Conservation (phyloP, 2,113 vertebrate species). For the Odontesthes bonariensis region DNA sequence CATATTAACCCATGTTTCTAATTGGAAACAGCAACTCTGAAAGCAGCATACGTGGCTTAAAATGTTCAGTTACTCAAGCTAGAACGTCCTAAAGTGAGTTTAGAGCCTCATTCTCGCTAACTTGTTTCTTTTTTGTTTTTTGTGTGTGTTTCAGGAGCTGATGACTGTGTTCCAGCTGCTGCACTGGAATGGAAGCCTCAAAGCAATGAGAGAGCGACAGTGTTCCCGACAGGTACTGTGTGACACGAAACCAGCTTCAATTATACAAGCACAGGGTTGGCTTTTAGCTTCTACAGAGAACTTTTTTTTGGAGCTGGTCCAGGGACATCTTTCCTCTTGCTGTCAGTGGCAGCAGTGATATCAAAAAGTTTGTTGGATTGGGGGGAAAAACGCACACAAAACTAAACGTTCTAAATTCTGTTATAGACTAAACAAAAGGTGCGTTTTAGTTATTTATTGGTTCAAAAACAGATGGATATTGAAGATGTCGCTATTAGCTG, state of each 20-base stretch:
- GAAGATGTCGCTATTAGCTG: too few species aligned
- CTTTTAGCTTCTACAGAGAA: constrained; percentile 1
- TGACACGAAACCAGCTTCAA: neutral
- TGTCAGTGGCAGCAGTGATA: neutral
- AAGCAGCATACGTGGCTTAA: neutral
- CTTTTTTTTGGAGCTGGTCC: neutral
- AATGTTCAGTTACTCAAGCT: neutral
- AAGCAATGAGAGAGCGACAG: constrained; percentile 97
- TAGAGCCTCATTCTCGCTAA: neutral
- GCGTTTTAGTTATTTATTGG: too few species aligned
- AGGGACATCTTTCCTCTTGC: constrained; percentile 1
- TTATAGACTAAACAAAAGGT: too few species aligned
- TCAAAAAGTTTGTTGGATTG: neutral
- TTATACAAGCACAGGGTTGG: constrained; percentile 5
- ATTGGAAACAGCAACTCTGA: neutral
- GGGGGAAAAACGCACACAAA: neutral
- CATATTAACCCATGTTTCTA: neutral
- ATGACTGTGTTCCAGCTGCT: constrained; percentile 98
- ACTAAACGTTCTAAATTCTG: neutral
- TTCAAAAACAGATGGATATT: too few species aligned
- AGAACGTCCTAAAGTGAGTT: neutral
- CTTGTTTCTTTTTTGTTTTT: constrained; percentile 20
- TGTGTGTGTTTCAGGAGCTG: constrained; percentile 86
- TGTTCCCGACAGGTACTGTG: constrained; percentile 93
- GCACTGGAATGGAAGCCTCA: constrained; percentile 98